Conservation (phyloP, 1,140 invertebrate genomes). For the Sarcophaga bullata region DNA sequence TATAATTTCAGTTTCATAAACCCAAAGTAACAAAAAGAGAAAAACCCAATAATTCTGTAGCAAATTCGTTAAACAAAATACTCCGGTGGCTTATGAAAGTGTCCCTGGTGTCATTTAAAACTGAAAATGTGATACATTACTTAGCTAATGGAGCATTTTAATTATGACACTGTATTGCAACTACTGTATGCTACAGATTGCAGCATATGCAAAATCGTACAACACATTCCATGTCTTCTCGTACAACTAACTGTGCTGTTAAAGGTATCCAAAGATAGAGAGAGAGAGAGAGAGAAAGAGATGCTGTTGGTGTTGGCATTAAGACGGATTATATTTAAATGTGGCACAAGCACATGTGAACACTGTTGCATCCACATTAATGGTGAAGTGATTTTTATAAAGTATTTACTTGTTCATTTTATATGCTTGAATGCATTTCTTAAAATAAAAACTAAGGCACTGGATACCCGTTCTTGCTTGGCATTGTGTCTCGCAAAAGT, state of each 20-base stretch:
- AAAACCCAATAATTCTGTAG: no score
- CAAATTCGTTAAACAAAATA: not conserved
- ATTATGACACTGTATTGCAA: constrained; percentile 28
- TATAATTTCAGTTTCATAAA: not conserved
- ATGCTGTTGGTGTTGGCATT: not conserved
- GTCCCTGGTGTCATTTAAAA: constrained; percentile 21
- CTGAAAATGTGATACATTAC: constrained; percentile 29
- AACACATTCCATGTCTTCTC: no score
- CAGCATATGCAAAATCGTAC: not conserved
- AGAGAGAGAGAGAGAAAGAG: no score
- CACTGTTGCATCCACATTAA: not conserved
- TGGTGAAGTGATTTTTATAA: constrained; percentile 1
- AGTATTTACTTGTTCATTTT: constrained; percentile 15
- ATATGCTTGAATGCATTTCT: not conserved
- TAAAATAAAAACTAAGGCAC: not conserved
- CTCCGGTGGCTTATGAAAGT: not conserved
- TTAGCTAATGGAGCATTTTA: constrained; percentile 29
- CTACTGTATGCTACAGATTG: constrained; percentile 14
- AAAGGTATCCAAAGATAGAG: no score
- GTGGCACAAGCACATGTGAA: constrained; percentile 6
- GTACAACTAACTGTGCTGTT: no score
- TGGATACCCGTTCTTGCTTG: not conserved
- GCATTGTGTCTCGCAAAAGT: not conserved
- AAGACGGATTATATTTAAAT: constrained; percentile 19
- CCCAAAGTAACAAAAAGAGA: no score